Conservation (phyloP, 2,113 vertebrate species). For the Nerophis lumbriciformis region DNA sequence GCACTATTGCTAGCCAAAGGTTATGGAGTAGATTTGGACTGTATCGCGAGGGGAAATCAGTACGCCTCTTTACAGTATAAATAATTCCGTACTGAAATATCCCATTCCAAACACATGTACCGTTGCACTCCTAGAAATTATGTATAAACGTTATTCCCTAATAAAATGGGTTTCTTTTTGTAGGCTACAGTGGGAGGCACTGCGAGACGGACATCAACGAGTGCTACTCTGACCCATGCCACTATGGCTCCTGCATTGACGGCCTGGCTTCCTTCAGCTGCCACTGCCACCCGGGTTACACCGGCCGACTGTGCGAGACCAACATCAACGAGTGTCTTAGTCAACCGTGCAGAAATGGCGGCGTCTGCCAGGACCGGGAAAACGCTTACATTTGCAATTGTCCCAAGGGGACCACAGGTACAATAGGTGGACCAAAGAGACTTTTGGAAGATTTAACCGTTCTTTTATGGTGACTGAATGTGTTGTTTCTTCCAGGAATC, state of each 20-base stretch:
- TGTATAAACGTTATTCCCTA: not conserved
- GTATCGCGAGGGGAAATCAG: too few species aligned
- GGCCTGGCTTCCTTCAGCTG: constrained; percentile 86
- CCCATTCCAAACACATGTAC: too few species aligned
- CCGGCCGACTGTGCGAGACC: constrained; percentile 84
- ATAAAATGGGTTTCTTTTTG: not conserved
- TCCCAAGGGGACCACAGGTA: constrained; percentile 87
- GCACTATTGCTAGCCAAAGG: too few species aligned
- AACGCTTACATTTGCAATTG: constrained; percentile 84
- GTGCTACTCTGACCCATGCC: constrained; percentile 85
- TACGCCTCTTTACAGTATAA: too few species aligned
- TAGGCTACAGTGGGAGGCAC: constrained; percentile 83
- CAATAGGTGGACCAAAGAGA: not conserved
- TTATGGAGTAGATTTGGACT: too few species aligned
- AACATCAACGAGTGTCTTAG: constrained; percentile 94
- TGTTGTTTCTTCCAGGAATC: constrained; percentile 66
- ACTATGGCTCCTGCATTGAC: constrained; percentile 87
- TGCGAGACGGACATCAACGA: constrained; percentile 86
- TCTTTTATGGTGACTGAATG: not conserved
- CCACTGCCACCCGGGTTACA: constrained; percentile 83
- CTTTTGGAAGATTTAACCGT: not conserved
- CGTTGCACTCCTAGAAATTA: not conserved
- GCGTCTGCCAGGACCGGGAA: constrained; percentile 85
- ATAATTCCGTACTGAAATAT: too few species aligned
- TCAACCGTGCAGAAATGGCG: constrained; percentile 89